Conservation (phyloP, 2,888 invertebrate species). For the Heliconius ethilla region DNA sequence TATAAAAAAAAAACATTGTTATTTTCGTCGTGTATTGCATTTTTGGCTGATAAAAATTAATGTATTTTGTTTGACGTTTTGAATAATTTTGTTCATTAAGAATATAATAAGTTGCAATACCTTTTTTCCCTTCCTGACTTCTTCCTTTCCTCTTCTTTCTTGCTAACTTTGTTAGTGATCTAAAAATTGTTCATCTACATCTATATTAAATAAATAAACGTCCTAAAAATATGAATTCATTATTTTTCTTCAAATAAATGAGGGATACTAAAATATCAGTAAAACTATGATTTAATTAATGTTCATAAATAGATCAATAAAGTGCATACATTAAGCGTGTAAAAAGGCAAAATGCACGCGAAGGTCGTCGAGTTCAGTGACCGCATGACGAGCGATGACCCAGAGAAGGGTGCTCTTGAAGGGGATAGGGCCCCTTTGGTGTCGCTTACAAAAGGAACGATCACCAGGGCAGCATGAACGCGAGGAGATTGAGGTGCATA, state of each 20-base stretch:
- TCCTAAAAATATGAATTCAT: too few species aligned
- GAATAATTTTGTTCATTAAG: neutral
- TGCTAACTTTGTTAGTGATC: neutral
- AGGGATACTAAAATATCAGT: neutral
- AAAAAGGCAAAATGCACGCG: slow-evolving; percentile 37
- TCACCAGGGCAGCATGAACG: slow-evolving; percentile 75
- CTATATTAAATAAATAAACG: neutral
- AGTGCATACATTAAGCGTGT: neutral
- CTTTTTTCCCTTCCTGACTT: too few species aligned
- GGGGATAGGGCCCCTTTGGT: slow-evolving; percentile 82
- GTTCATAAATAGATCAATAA: neutral
- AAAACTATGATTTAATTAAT: neutral
- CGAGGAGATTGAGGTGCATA: slow-evolving; percentile 76
- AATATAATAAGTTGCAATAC: too few species aligned
- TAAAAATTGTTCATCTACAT: neutral
- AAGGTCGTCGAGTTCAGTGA: slow-evolving; percentile 54
- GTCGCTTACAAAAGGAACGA: slow-evolving; percentile 77
- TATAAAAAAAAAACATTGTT: neutral
- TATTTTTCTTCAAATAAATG: neutral
- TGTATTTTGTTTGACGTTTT: neutral
- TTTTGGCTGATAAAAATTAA: neutral
- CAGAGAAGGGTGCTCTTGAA: slow-evolving; percentile 79
- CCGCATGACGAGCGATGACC: slow-evolving; percentile 74
- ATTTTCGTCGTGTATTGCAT: neutral
- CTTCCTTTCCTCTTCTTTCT: too few species aligned